Percentiles rank a stretch among this genome's conserved stretches.
Evolutionary conservation across 2,797 vertebrate species (phyloP).

Genomic region (Myotis planiceps): DNA sequence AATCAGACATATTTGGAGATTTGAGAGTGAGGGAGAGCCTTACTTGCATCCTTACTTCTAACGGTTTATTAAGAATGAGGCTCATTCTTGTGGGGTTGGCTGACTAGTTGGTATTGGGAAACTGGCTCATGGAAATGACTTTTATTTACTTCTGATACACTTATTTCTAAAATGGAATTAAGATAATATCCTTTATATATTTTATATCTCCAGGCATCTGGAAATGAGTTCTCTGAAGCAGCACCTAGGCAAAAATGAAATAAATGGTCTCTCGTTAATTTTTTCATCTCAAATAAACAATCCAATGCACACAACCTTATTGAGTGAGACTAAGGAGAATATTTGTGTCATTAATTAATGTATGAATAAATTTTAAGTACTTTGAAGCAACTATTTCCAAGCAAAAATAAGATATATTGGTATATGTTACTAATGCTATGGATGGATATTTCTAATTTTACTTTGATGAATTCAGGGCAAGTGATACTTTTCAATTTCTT

Average conservation of each 20-base stretch:
- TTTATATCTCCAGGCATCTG: slow-evolving; percentile 42
- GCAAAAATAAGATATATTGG: background rate
- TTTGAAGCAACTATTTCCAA: background rate
- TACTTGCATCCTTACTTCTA: slow-evolving; percentile 51
- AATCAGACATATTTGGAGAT: slow-evolving; percentile 30
- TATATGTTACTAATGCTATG: background rate
- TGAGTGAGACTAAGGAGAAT: background rate
- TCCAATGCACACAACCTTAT: background rate
- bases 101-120: background rate
- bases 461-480: background rate
- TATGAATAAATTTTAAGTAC: background rate
- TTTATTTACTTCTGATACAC: slow-evolving; percentile 45
- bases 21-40: background rate
- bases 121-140: slow-evolving; percentile 47
- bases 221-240: slow-evolving; percentile 40
- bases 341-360: slow-evolving; percentile 15
- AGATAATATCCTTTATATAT: slow-evolving; percentile 35
- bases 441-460: slow-evolving; percentile 40
- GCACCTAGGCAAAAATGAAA: slow-evolving; percentile 51
- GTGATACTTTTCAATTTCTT: background rate
- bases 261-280: slow-evolving; percentile 8
- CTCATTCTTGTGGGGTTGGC: slow-evolving; percentile 34
- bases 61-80: slow-evolving; percentile 64
- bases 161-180: slow-evolving; percentile 33
- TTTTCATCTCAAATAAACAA: slow-evolving; percentile 22